Percentiles rank a stretch among this genome's conserved stretches.
phyloP scores from a whole-genome alignment of 1,140 invertebrate species.

The Camponotus pennsylvanicus region DNA sequence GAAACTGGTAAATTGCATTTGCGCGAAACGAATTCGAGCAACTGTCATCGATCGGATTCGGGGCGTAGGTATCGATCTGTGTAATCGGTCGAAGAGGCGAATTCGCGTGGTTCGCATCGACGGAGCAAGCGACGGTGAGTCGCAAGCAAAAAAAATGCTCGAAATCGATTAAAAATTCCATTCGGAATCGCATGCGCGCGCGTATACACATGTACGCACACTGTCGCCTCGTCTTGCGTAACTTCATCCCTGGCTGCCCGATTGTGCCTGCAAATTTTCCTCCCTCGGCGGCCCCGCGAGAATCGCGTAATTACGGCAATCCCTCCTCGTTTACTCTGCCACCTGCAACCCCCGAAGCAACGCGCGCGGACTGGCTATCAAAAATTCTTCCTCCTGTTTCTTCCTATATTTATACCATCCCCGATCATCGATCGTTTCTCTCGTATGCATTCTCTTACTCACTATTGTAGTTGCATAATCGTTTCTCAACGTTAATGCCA shows the following conservation, averaged over 20 bases:
- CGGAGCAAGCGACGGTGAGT: constrained; percentile 1
- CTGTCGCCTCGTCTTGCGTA: constrained; percentile 19
- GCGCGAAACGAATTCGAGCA: not conserved
- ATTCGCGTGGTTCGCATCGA: constrained; percentile 33
- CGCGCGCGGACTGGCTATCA: not conserved
- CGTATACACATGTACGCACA: constrained; percentile 5
- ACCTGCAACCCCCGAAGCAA: constrained; percentile 55
- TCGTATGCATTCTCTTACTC: not conserved
- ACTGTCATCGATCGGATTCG: not conserved
- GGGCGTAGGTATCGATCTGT: not conserved
- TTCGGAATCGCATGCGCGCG: constrained; percentile 30
- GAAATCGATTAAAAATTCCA: constrained; percentile 68
- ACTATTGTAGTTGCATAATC: not conserved
- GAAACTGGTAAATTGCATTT: not conserved
- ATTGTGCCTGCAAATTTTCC: constrained; percentile 26
- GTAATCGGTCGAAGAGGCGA: not conserved
- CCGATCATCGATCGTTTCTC: constrained; percentile 25
- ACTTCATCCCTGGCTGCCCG: constrained; percentile 4
- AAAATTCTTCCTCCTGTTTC: constrained; percentile 13
- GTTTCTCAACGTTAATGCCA: constrained; percentile 51
- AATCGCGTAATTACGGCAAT: constrained; percentile 67
- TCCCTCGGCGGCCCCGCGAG: constrained; percentile 48
- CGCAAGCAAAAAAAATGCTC: constrained; percentile 35
- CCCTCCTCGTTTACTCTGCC: constrained; percentile 49
- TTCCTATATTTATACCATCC: constrained; percentile 16